Conservation (phyloP, 2,113 vertebrate genomes). For the Haemorhous mexicanus region DNA sequence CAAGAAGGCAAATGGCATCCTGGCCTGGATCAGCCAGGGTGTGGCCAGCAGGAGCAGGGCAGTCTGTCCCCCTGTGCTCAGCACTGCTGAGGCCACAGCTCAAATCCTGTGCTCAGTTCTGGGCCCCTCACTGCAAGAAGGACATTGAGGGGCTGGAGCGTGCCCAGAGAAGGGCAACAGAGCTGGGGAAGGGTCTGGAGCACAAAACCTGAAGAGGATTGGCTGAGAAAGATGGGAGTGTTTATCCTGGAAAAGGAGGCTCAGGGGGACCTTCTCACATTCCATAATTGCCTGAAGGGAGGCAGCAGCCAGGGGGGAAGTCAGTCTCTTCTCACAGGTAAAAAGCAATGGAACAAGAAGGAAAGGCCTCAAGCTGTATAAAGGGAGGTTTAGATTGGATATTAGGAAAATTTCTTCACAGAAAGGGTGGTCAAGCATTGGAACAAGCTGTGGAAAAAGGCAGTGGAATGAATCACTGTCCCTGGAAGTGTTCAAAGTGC, state of each 20-base stretch:
- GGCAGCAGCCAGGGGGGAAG: not conserved
- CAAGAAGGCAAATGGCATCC: not conserved
- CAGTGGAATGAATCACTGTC: not conserved
- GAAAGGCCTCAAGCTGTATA: not conserved
- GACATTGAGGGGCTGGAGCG: accelerated
- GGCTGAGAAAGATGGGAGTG: not conserved
- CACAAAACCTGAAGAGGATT: accelerated
- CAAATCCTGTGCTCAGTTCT: accelerated
- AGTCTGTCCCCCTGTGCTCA: accelerated
- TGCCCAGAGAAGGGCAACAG: accelerated
- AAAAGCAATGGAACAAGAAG: not conserved
- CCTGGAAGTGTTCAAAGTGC: not conserved
- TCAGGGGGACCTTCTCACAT: no score
- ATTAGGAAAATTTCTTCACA: not conserved
- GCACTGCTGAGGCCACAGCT: not conserved
- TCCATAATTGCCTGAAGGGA: not conserved
- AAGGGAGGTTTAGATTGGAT: not conserved
- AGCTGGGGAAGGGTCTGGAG: not conserved
- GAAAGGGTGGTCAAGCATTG: not conserved
- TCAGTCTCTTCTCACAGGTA: not conserved
- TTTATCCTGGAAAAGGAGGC: not conserved
- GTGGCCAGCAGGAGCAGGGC: not conserved
- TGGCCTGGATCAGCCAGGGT: not conserved
- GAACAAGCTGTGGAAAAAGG: not conserved
- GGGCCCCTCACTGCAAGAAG: accelerated